Evolutionary conservation across 2,888 invertebrate genomes (phyloP), one percentile per base, ranked within the genome.

Genomic region (Cerceris rybyensis): DNA sequence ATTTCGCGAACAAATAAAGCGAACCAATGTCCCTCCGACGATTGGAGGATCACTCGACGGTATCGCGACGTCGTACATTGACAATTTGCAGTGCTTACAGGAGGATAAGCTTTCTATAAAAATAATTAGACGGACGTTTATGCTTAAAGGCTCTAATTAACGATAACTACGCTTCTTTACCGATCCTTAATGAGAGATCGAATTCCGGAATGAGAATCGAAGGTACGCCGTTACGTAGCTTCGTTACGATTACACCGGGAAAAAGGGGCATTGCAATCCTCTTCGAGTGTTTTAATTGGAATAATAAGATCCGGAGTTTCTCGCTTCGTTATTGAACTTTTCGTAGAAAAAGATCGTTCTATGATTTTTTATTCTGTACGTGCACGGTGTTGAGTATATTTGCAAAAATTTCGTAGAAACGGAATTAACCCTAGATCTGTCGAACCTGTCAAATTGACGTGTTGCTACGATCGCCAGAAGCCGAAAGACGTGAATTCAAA

Each of bases 281-380:
- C 52, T 49, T 13, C 50, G 55, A 60, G 59, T 75, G 54, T 69
- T 60, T 68, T 68, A 60, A 77, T 74, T 68, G 68, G 63, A 65
- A 63, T 63, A 69, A 70, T 71, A 66, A 52, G 57, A 46, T 50
- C 57, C 57, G 49, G n/a, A 11, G 7, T 7, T 17, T 16, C n/a
- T 41, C 55, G 49, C 52, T 67, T 74, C 65, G 77, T 82, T 82
- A 83, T 83, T 77, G 71, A 82, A 83, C 82, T 82, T 75, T 70
- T 75, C 54, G 52, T 49, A 66, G 70, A 69, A 61, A 41, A 58
- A 69, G 57, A 58, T 11, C 54, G 17, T n/a, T n/a, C 13, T 11
- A n/a, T 7, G n/a, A 1, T 11, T 11, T 50, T n/a, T n/a, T 50
- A 11, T 50, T n/a, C 13, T 11, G 46, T 46, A 28, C 28, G 28